Evolutionary conservation across 2,797 vertebrate species (phyloP).

Genomic region (Taenioides sp.): DNA sequence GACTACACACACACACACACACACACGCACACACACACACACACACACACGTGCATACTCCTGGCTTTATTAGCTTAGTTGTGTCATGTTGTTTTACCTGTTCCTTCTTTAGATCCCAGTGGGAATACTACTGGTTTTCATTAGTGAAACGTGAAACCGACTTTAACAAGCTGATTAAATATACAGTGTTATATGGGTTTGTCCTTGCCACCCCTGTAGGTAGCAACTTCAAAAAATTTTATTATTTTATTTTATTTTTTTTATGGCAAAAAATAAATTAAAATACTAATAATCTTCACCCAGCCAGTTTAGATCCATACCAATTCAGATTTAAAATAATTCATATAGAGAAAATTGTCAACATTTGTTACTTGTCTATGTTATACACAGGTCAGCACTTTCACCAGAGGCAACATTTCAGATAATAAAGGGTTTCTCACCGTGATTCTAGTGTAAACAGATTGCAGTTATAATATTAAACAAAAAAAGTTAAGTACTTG

Average conservation of each 20-base stretch:
- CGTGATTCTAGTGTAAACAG: slow-evolving; percentile 42
- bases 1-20: slow-evolving; percentile 1
- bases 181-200: slow-evolving; percentile 3
- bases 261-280: neutral
- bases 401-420: slow-evolving; percentile 35
- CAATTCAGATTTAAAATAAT: neutral
- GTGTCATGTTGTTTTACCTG: slow-evolving; percentile 46
- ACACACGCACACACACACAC: neutral
- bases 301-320: neutral
- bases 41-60: neutral
- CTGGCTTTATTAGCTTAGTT: slow-evolving; percentile 31
- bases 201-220: neutral
- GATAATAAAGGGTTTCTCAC: slow-evolving; percentile 22
- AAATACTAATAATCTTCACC: too few relatives aligned
- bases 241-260: too few relatives aligned
- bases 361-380: neutral
- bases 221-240: neutral
- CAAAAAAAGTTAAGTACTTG: slow-evolving; percentile 25
- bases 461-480: slow-evolving; percentile 56
- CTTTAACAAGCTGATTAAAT: slow-evolving; percentile 8
- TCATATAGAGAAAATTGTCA: neutral
- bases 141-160: slow-evolving; percentile 7
- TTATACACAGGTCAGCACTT: slow-evolving; percentile 4
- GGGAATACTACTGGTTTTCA: slow-evolving; percentile 29
- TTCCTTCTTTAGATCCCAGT: slow-evolving; percentile 35